These are phyloP conservation scores for Siniperca knerii DNA, from an alignment of 2,113 vertebrate genomes.

Conservation along the genomic window DNA sequence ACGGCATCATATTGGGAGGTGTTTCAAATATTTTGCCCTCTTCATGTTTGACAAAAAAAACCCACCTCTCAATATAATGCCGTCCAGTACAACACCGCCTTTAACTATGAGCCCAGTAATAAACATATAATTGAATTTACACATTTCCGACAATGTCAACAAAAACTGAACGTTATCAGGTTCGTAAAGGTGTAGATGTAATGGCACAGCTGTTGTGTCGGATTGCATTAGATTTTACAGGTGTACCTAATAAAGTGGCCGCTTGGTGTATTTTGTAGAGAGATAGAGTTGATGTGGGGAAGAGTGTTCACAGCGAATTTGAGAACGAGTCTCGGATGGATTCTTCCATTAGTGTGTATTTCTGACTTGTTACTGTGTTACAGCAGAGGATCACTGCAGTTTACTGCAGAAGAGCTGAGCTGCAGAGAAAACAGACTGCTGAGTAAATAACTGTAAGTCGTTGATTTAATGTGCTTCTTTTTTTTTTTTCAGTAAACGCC, in stretches of 20 bases:
- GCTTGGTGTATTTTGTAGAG: not conserved
- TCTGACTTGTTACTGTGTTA: not conserved
- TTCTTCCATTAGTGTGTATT: not conserved
- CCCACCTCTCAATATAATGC: no score
- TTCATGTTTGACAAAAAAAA: no score
- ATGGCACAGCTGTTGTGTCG: no score
- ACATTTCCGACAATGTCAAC: no score
- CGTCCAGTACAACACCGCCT: no score
- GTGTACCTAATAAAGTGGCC: not conserved
- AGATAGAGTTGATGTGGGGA: not conserved
- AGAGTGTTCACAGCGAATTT: not conserved
- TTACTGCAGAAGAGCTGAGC: not conserved
- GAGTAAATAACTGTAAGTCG: conserved; percentile 28
- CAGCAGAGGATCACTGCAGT: not conserved
- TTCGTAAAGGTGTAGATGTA: no score
- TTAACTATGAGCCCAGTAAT: no score
- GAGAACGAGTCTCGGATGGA: not conserved
- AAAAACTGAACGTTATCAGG: no score
- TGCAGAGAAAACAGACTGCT: conserved; percentile 26
- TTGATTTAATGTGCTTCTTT: conserved; percentile 37
- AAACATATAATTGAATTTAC: no score
- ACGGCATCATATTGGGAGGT: no score
- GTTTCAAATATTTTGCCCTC: no score
- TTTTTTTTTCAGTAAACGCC: conserved; percentile 29
- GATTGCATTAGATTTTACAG: no score